Conservation (phyloP, 2,888 invertebrate genomes). For the Drosophila picticornis region DNA sequence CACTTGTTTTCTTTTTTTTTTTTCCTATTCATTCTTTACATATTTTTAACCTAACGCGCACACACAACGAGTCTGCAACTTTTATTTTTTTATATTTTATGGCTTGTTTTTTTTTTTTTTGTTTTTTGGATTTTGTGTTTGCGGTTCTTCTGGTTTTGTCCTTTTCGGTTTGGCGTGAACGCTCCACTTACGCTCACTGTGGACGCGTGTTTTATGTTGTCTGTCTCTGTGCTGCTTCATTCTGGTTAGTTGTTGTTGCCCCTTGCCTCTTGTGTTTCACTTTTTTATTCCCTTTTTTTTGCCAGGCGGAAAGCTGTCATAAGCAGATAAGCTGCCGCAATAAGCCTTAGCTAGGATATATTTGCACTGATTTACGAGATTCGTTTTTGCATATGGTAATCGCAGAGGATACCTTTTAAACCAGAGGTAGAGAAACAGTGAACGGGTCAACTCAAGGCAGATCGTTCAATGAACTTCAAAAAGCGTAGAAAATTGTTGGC, state of each 20-base stretch:
- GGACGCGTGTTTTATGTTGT: constrained; percentile 77
- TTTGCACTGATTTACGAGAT: constrained; percentile 82
- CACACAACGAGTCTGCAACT: constrained; percentile 28
- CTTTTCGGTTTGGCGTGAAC: constrained; percentile 66
- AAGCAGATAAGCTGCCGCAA: constrained; percentile 85
- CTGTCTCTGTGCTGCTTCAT: constrained; percentile 60
- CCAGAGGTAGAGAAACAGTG: background rate
- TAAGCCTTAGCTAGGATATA: constrained; percentile 81
- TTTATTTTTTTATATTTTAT: constrained; percentile 49
- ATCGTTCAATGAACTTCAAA: constrained; percentile 71
- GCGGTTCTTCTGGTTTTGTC: constrained; percentile 68
- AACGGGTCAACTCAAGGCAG: constrained; percentile 1
- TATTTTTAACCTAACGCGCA: constrained; percentile 27
- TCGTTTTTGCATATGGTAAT: constrained; percentile 81
- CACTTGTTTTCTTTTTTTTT: constrained; percentile 20
- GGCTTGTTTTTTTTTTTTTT: constrained; percentile 31
- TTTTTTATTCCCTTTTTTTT: constrained; percentile 35
- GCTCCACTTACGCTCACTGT: constrained; percentile 44
- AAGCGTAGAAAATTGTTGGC: background rate
- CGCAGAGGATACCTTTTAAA: constrained; percentile 52
- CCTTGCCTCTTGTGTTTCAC: constrained; percentile 5
- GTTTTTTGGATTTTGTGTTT: constrained; percentile 37
- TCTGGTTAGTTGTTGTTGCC: constrained; percentile 50
- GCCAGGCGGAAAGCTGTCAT: constrained; percentile 83
- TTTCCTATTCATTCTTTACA: constrained; percentile 3